Evolutionary conservation across 2,888 invertebrate genomes (phyloP).

Genomic region (Corythucha ciliata): DNA sequence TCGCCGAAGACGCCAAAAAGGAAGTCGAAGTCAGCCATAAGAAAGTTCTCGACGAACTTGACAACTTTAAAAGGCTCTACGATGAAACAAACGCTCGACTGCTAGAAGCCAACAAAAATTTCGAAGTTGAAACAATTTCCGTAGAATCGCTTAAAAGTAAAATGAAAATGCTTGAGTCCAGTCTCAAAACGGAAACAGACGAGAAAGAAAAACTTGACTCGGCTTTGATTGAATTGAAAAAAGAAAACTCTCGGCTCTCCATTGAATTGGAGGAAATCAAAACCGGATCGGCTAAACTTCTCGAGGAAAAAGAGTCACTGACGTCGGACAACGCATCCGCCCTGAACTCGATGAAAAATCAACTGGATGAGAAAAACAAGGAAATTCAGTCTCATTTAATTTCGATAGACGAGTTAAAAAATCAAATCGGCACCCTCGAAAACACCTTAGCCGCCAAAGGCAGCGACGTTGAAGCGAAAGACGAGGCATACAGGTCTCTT

Average conservation of each 20-base stretch:
- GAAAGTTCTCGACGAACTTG: slow-evolving; percentile 32
- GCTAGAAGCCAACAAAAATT: slow-evolving; percentile 40
- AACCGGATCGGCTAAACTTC: neutral
- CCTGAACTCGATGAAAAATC: neutral
- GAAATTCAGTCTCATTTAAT: neutral
- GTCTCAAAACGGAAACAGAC: slow-evolving; percentile 36
- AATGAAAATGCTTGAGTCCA: slow-evolving; percentile 10
- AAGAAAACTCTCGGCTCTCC: slow-evolving; percentile 2
- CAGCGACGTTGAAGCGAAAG: too few relatives aligned
- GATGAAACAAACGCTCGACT: too few relatives aligned
- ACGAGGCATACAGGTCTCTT: too few relatives aligned
- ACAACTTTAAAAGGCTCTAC: too few relatives aligned
- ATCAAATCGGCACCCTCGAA: neutral
- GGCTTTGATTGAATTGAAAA: too few relatives aligned
- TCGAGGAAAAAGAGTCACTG: neutral
- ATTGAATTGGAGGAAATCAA: slow-evolving; percentile 14
- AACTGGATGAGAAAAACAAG: slow-evolving; percentile 8
- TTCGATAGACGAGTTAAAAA: slow-evolving; percentile 10
- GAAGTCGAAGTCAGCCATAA: slow-evolving; percentile 8
- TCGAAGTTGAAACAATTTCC: slow-evolving; percentile 39
- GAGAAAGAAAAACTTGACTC: slow-evolving; percentile 21
- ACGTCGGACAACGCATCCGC: neutral
- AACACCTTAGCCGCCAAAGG: too few relatives aligned
- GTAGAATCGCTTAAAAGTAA: slow-evolving; percentile 3
- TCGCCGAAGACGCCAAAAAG: slow-evolving; percentile 8